Percentiles rank a stretch among this genome's conserved stretches.
These are phyloP conservation scores for Caenorhabditis remanei DNA, from an alignment of 1,140 invertebrate genomes.

Conservation along the genomic window DNA sequence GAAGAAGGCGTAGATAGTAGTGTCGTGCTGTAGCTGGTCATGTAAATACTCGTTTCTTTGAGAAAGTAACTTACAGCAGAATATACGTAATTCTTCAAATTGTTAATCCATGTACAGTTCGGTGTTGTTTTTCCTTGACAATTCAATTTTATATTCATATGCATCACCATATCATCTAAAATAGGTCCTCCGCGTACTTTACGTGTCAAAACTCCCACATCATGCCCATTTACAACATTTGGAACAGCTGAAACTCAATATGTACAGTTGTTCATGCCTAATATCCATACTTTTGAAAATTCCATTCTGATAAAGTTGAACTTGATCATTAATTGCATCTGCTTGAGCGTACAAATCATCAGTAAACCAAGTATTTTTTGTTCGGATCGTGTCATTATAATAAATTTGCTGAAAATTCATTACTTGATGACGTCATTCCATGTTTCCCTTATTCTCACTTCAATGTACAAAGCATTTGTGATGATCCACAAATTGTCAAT, in stretches of 20 bases:
- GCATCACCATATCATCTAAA: conserved; percentile 60
- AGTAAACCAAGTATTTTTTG: conserved; percentile 52
- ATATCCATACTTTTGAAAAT: conserved; percentile 50
- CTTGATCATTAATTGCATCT: conserved; percentile 59
- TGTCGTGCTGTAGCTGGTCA: conserved; percentile 26
- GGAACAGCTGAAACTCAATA: conserved; percentile 8
- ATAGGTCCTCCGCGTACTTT: conserved; percentile 60
- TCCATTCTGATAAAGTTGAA: conserved; percentile 66
- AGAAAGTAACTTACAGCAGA: conserved; percentile 50
- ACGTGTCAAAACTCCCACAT: conserved; percentile 54
- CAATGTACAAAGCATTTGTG: conserved; percentile 58
- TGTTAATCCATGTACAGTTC: conserved; percentile 61
- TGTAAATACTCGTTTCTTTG: not conserved
- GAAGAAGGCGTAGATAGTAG: conserved; percentile 59
- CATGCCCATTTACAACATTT: conserved; percentile 58
- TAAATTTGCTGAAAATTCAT: conserved; percentile 44
- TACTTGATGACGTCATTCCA: not conserved
- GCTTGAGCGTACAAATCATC: conserved; percentile 23
- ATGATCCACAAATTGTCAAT: conserved; percentile 65
- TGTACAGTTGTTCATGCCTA: not conserved
- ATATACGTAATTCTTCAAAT: conserved; percentile 55
- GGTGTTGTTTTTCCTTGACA: conserved; percentile 13
- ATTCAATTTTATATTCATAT: conserved; percentile 59
- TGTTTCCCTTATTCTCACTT: conserved; percentile 20
- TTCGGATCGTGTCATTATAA: not conserved